Conservation (phyloP, 2,888 invertebrate genomes). For the Microctonus aethiopoides region DNA sequence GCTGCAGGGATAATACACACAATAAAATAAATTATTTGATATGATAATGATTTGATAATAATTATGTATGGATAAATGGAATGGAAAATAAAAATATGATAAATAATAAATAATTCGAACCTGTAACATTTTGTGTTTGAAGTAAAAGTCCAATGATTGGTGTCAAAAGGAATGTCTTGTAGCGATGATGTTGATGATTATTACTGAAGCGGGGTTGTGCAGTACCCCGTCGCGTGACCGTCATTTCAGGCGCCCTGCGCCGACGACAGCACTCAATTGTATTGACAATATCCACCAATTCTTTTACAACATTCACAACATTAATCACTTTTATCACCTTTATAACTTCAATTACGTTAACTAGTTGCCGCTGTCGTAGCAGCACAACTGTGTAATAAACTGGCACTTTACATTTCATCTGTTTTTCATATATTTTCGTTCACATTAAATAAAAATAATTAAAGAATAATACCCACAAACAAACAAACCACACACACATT, state of each 20-base stretch:
- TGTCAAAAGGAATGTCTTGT: conserved; percentile 53
- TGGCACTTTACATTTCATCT: conserved; percentile 57
- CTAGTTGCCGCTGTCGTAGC: conserved; percentile 36
- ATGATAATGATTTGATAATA: neutral
- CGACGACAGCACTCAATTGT: conserved; percentile 39
- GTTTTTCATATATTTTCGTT: conserved; percentile 34
- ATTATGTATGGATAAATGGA: neutral
- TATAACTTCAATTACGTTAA: conserved; percentile 42
- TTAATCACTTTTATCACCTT: conserved; percentile 37
- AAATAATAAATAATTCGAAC: conserved; percentile 41
- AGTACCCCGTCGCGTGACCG: conserved; percentile 61
- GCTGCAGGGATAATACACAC: no score
- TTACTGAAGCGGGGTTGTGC: conserved; percentile 48
- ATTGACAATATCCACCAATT: neutral
- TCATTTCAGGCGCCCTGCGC: conserved; percentile 63
- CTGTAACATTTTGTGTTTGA: conserved; percentile 55
- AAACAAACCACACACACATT: neutral
- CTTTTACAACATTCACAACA: neutral
- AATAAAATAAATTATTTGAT: no score
- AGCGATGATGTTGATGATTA: conserved; percentile 35
- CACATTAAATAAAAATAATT: neutral
- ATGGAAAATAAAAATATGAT: no score
- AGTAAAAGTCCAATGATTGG: conserved; percentile 53
- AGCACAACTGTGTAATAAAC: conserved; percentile 30
- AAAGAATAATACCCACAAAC: neutral